phyloP scores from a whole-genome alignment of 2,888 invertebrate genomes.

The Xestia c-nigrum region DNA sequence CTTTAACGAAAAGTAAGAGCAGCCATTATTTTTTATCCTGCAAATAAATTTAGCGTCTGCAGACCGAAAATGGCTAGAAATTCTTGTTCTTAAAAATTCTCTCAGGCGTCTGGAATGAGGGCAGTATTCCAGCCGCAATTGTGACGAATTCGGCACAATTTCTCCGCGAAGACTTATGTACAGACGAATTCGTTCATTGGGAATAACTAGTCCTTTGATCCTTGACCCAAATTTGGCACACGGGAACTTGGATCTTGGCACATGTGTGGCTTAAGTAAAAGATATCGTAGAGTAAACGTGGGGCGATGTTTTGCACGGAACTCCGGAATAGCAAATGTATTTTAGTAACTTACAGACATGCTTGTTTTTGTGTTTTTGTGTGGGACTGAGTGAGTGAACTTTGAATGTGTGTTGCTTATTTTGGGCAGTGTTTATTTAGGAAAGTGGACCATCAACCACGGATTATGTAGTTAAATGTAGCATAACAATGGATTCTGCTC shows the following conservation, averaged over 20 bases:
- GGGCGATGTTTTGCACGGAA: constrained; percentile 35
- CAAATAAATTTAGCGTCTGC: constrained; percentile 57
- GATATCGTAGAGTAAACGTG: constrained; percentile 41
- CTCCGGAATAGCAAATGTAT: constrained; percentile 27
- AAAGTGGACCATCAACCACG: constrained; percentile 19
- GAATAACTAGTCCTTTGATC: constrained; percentile 60
- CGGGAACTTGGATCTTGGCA: constrained; percentile 43
- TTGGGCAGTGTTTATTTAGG: constrained; percentile 24
- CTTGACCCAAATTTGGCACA: constrained; percentile 65
- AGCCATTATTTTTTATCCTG: constrained; percentile 51
- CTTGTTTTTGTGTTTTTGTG: constrained; percentile 19
- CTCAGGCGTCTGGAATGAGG: constrained; percentile 45
- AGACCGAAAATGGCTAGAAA: constrained; percentile 38
- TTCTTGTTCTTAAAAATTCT: constrained; percentile 54
- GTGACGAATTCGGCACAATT: constrained; percentile 61
- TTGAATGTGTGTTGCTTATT: constrained; percentile 22
- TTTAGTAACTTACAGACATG: constrained; percentile 9
- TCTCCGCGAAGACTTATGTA: constrained; percentile 37
- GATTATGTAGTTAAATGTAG: constrained; percentile 13
- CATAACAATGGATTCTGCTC: neutral
- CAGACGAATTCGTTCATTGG: constrained; percentile 42
- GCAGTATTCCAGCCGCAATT: constrained; percentile 50
- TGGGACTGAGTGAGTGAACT: constrained; percentile 17
- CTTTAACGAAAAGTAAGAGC: constrained; percentile 37
- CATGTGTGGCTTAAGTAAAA: constrained; percentile 49